phyloP scores from a whole-genome alignment of 2,888 invertebrate species.

The Drosophila macrothrix region DNA sequence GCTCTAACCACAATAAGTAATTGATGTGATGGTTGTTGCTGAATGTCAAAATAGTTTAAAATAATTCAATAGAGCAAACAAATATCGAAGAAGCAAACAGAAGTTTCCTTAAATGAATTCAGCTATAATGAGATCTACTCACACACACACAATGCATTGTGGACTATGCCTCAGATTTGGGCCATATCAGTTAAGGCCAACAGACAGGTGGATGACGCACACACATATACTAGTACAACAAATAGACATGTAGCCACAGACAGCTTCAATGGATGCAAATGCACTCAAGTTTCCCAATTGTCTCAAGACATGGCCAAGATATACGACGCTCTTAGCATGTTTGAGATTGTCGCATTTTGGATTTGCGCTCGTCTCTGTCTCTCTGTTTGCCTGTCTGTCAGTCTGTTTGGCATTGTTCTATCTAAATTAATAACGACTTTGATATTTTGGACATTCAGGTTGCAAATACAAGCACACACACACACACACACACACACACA shows the following conservation, averaged over 20 bases:
- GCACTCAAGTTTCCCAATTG: constrained; percentile 64
- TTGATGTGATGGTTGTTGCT: constrained; percentile 7
- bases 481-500: not conserved
- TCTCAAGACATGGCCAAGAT: constrained; percentile 47
- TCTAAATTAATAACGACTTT: constrained; percentile 61
- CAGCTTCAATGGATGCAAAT: constrained; percentile 71
- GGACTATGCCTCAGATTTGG: constrained; percentile 33
- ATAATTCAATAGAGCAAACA: constrained; percentile 7
- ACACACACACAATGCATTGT: constrained; percentile 32
- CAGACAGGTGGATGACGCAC: constrained; percentile 23
- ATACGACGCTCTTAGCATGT: constrained; percentile 18
- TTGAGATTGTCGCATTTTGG: constrained; percentile 50
- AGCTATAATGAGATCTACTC: constrained; percentile 60
- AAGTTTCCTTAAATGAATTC: constrained; percentile 33
- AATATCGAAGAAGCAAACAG: constrained; percentile 7
- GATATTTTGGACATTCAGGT: constrained; percentile 25
- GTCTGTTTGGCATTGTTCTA: constrained; percentile 17
- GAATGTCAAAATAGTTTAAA: constrained; percentile 15
- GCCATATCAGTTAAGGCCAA: constrained; percentile 36
- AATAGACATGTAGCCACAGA: constrained; percentile 51
- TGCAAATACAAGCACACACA: not conserved
- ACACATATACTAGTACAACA: not conserved
- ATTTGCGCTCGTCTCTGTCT: constrained; percentile 15
- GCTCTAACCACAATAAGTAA: constrained; percentile 10
- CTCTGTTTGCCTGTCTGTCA: not conserved